Evolutionary conservation across 2,888 invertebrate genomes (phyloP), one percentile per base, ranked within the genome.

Genomic region (Dioctria linearis): DNA sequence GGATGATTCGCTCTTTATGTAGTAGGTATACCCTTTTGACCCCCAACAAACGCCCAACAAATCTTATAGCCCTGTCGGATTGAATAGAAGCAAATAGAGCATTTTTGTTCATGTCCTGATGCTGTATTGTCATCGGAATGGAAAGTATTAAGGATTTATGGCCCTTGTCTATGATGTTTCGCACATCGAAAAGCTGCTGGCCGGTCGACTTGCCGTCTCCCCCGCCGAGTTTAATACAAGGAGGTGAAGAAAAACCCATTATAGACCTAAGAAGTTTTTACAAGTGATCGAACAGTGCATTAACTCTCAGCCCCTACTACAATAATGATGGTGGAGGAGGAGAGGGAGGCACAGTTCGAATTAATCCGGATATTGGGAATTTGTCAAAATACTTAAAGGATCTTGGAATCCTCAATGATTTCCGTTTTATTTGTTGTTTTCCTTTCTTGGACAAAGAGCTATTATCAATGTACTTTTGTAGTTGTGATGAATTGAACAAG

Each of bases 241-340:
- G 25, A 37, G 69, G 46, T 3, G 39, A 69, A n/a, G 69, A 51
- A 51, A 51, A 69, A 13, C 43, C 46, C 43, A 69, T 69, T 51
- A 51, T 37, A 49, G n/a, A 65, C n/a, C 6, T 42, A 69, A 11
- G 69, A 69, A 9, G 69, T 49, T 51, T 11, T 51, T 69, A 43
- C 51, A 51, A 69, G 49, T 69, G 13, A 69, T 51, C 69, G 49
- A 69, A 69, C 69, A 69, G 51, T 69, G 69, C 51, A 69, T 69
- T 69, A 69, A 69, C 69, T 69, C 51, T 39, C 42, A 11, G 65
- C 40, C n/a, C n/a, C 40, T 42, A 5, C 39, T 6, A 8, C 11
- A 51, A 69, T 8, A 69, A 51, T 25, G 69, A 51, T 6, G 51
- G 4, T 51, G n/a, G 2, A 51, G 37, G 25, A 43, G 67, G 67